Base-by-base conservation (phyloP, 2,888 invertebrate genomes). In the Bombylius discolor region DNA sequence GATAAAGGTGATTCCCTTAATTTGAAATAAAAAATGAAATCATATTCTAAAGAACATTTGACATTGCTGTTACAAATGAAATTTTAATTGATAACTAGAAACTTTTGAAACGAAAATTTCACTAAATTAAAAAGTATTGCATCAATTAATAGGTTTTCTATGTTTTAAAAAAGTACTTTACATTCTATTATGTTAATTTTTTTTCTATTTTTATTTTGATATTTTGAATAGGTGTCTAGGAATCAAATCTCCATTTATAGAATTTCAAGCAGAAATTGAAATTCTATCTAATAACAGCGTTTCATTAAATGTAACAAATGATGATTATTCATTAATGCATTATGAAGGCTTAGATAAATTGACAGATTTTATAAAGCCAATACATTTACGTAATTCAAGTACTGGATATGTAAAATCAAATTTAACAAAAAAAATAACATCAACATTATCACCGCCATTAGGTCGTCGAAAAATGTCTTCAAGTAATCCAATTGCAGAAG, bases 311-410 rank as follows among this genome's bases (percentile, higher is more conserved):
- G 67, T 72, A 46, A 73, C 72, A 54, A 72, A 73, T 64, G 72
- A 73, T 58, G 72, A 73, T 36, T 70, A 72, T 56, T 69, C 71
- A 9, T 64, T 70, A 44, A 72, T 71, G 71, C 73, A 73, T 54
- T 70, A 72, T 55, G 71, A 72, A 57, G 72, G 72, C 6, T 57
- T 73, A 23, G 68, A 70, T 8, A 73, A 71, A 36, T 50, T 72
- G 59, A 72, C 72, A 7, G 69, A 71, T 23, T 73, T 73, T 57
- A 73, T 73, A 34, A 72, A 73, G 59, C 72, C 73, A 4, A 70
- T 73, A 14, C 71, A 73, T 56, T 56, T 72, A 46, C 65, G 72
- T 8, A 73, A 72, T 57, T 70, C 71, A 0, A 64, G 66, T 57
- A 72, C 72, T 12, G 72, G 73, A 5, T 72, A 65, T 53, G 71